Base-by-base conservation (phyloP, 2,113 vertebrate genomes). In the Balaeniceps rex region DNA sequence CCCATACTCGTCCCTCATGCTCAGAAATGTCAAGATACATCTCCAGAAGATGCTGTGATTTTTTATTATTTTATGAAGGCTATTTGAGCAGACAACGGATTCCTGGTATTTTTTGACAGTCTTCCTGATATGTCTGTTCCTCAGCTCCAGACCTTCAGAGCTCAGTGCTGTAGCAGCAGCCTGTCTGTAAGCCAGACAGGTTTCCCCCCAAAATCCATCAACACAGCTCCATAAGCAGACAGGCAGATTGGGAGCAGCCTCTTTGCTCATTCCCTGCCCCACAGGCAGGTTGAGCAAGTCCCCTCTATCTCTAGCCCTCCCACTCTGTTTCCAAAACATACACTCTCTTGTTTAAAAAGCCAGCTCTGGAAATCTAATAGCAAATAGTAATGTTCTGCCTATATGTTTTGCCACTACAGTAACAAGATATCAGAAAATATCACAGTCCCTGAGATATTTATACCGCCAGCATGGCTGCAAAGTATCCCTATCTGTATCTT, bases 381-480 rank as follows among this genome's bases (percentile, higher is more conserved):
- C 31, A 63, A 94, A 69, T 14, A 63, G 24, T n/a, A 75, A 75
- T 47, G 38, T 42, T 64, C 29, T 82, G 68, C n/a, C 51, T 51
- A 28, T 46, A 4, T 79, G 51, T 84, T 95, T 94, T 95, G 60
- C 47, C 91, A 68, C 25, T 40, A 60, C 74, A 72, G 94, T 61
- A 82, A 82, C 42, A 72, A 84, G 54, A 18, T 17, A 84, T 10
- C 47, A 83, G 61, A 89, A 95, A 86, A 83, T 55, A 78, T 60
- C 77, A 7, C 38, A 55, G 38, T 78, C 46, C 34, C 38, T 18
- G n/a, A 33, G 55, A 71, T 84, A 82, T 75, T 90, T 89, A 64
- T 68, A 57, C 42, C 44, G 36, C 36, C 49, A 77, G 18, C 51
- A 25, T 6, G 36, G 42, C 70, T 87, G 74, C 54, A 21, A 89